phyloP scores from a whole-genome alignment of 2,888 invertebrate species.

The Drosophila emarginata region DNA sequence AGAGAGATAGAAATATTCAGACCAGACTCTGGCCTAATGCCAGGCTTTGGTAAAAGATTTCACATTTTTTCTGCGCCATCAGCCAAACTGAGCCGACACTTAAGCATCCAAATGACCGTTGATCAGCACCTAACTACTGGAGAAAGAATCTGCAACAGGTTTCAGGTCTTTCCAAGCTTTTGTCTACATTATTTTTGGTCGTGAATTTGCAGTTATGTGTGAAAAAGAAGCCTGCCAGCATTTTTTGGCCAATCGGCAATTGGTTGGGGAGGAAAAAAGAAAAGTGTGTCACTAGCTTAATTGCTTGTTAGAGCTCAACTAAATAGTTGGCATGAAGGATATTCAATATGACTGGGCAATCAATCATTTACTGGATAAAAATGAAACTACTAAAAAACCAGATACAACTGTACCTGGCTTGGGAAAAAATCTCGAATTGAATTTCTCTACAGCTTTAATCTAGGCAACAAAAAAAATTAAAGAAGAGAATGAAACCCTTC shows the following conservation, averaged over 20 bases:
- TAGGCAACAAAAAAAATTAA: neutral
- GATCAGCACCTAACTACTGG: slow-evolving; percentile 45
- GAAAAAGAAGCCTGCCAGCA: slow-evolving; percentile 35
- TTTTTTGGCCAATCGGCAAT: slow-evolving; percentile 49
- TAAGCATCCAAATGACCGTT: slow-evolving; percentile 55
- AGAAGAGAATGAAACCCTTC: slow-evolving; percentile 52
- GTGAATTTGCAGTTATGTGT: slow-evolving; percentile 71
- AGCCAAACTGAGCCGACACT: slow-evolving; percentile 47
- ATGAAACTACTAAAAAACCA: slow-evolving; percentile 12
- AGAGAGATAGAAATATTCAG: neutral
- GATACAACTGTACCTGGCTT: slow-evolving; percentile 47
- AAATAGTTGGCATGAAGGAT: neutral
- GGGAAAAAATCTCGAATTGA: neutral
- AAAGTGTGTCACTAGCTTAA: slow-evolving; percentile 68
- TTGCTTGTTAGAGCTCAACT: slow-evolving; percentile 42
- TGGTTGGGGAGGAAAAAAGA: slow-evolving; percentile 24
- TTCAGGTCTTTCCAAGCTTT: slow-evolving; percentile 21
- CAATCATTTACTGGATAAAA: slow-evolving; percentile 53
- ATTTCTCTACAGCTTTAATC: slow-evolving; percentile 1
- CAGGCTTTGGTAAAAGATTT: slow-evolving; percentile 32
- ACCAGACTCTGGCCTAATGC: slow-evolving; percentile 23
- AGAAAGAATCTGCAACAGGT: slow-evolving; percentile 32
- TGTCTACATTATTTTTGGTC: slow-evolving; percentile 60
- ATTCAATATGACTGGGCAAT: slow-evolving; percentile 52
- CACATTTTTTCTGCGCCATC: slow-evolving; percentile 25